Percentiles rank a stretch among this genome's conserved stretches.
Conservation (phyloP, 2,888 invertebrate genomes). For the Synergus umbraculus region DNA sequence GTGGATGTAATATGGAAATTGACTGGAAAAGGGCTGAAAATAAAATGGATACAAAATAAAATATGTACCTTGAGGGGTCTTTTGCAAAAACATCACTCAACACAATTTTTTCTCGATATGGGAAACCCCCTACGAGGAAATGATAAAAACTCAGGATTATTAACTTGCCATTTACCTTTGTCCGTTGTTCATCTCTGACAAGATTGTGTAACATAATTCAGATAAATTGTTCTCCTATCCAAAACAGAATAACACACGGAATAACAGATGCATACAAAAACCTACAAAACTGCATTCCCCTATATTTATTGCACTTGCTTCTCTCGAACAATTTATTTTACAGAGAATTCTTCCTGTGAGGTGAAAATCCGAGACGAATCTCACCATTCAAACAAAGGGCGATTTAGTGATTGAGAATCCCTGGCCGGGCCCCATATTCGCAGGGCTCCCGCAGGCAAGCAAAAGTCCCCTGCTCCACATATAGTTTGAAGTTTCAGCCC, state of each 20-base stretch:
- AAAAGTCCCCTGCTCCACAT: constrained; percentile 35
- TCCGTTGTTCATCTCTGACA: background rate
- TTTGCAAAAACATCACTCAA: background rate
- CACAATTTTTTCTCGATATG: background rate
- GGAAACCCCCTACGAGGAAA: background rate
- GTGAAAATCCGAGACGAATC: constrained; percentile 31
- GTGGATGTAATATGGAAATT: background rate
- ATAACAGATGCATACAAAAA: constrained; percentile 17
- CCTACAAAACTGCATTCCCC: constrained; percentile 35
- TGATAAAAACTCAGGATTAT: background rate
- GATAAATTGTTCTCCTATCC: constrained; percentile 16
- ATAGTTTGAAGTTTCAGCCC: constrained; percentile 22
- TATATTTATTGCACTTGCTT: constrained; percentile 40
- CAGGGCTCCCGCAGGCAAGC: constrained; percentile 23
- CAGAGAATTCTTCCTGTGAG: constrained; percentile 24
- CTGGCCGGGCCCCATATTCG: constrained; percentile 32
- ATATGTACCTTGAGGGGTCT: background rate
- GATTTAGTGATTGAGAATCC: constrained; percentile 19
- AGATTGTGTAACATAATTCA: constrained; percentile 2
- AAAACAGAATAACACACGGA: constrained; percentile 2
- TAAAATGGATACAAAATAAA: background rate
- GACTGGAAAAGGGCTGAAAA: background rate
- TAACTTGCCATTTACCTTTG: background rate
- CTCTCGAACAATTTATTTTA: constrained; percentile 34
- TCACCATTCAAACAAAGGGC: constrained; percentile 22